phyloP scores from a whole-genome alignment of 92 coral and sea anemone species.

The Parazoanthus darwini region DNA sequence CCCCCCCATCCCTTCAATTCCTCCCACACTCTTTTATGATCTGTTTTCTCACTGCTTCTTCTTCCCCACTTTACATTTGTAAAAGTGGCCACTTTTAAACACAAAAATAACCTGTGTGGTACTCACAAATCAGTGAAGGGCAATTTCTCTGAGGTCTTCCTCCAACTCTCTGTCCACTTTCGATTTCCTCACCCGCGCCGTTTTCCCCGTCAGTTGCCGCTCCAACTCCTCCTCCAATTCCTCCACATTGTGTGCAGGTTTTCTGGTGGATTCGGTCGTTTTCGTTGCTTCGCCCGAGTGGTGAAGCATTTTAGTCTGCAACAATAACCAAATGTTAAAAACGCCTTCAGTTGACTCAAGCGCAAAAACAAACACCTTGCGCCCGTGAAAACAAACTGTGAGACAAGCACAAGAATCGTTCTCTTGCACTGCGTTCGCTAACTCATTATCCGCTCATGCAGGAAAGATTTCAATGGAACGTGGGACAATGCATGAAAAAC shows the following conservation, averaged over 20 bases:
- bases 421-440: too few species aligned
- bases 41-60: too few species aligned
- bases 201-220: background rate
- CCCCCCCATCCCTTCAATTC: too few species aligned
- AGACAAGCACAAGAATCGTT: too few species aligned
- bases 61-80: background rate
- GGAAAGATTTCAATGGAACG: too few species aligned
- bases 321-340: background rate
- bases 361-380: too few species aligned
- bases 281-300: background rate
- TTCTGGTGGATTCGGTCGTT: background rate
- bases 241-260: background rate
- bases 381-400: too few species aligned
- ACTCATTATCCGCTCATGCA: too few species aligned
- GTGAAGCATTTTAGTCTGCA: background rate
- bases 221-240: constrained; percentile 26
- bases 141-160: constrained; percentile 23
- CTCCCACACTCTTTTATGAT: too few species aligned
- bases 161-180: background rate
- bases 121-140: constrained; percentile 19
- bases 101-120: background rate
- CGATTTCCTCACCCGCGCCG: constrained; percentile 12
- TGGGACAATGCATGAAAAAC: too few species aligned
- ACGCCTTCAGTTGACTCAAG: background rate
- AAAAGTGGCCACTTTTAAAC: background rate